A percentile compares a stretch with the other conserved stretches of the same genome.
Evolutionary conservation across 2,888 invertebrate genomes (phyloP).

Genomic region (Caenorhabditis japonica): DNA sequence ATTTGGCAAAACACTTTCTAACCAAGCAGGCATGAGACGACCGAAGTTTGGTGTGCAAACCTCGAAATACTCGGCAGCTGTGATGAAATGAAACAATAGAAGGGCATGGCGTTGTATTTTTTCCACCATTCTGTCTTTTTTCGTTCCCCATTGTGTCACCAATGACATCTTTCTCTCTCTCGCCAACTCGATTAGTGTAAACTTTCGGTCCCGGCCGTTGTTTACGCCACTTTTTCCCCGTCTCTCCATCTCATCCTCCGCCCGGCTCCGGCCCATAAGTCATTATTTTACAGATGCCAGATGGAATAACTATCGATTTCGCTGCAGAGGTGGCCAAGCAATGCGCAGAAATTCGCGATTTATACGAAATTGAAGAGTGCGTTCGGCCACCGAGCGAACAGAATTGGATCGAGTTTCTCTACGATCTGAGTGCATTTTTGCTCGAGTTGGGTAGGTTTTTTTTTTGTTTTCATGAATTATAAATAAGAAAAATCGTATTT

Average conservation of each 20-base stretch:
- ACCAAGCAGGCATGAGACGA: no score
- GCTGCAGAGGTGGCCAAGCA: conserved; percentile 25
- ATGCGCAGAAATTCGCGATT: conserved; percentile 51
- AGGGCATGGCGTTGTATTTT: no score
- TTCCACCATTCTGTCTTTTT: neutral
- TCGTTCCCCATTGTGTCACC: conserved; percentile 10
- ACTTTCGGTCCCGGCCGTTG: conserved; percentile 19
- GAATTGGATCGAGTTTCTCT: conserved; percentile 57
- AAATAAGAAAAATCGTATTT: neutral
- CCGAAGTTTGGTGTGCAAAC: no score
- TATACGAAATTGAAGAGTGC: conserved; percentile 54
- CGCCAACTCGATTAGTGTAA: conserved; percentile 30
- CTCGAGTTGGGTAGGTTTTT: conserved; percentile 54
- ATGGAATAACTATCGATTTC: conserved; percentile 30
- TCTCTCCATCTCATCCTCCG: conserved; percentile 7
- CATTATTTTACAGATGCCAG: conserved; percentile 7
- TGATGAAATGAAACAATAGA: no score
- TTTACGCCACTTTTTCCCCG: conserved; percentile 14
- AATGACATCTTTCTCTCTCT: neutral
- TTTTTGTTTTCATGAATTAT: neutral
- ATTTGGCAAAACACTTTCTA: no score
- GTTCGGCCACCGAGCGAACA: conserved; percentile 40
- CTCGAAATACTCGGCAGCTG: no score
- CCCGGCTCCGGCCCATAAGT: neutral
- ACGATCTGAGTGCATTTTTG: conserved; percentile 64